Percentiles rank a stretch among this genome's conserved stretches.
Evolutionary conservation across 2,888 invertebrate species (phyloP).

Genomic region (Serrognathus titanus): DNA sequence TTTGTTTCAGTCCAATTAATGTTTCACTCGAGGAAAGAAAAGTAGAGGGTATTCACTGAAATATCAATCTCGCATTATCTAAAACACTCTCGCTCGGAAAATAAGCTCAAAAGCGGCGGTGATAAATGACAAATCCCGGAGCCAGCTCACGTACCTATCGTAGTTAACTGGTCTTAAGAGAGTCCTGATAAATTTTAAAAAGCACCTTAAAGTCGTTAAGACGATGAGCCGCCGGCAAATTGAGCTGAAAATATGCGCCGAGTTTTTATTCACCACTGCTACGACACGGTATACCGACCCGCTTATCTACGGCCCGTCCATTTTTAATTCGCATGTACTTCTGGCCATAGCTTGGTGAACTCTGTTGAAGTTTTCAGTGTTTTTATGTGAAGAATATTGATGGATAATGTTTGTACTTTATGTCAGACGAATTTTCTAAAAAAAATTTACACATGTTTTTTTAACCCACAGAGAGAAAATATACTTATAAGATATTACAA

Average conservation of each 20-base stretch:
- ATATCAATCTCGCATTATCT: constrained; percentile 37
- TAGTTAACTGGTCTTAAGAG: constrained; percentile 39
- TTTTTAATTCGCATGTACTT: constrained; percentile 26
- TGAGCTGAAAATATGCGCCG: constrained; percentile 47
- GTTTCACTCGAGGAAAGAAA: neutral
- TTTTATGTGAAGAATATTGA: neutral
- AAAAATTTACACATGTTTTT: too few relatives aligned
- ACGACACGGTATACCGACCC: constrained; percentile 37
- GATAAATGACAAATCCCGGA: constrained; percentile 31
- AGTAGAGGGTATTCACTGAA: constrained; percentile 23
- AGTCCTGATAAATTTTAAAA: constrained; percentile 46
- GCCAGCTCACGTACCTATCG: constrained; percentile 39
- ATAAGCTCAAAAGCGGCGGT: constrained; percentile 15
- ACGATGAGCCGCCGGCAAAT: constrained; percentile 46
- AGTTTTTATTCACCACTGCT: constrained; percentile 25
- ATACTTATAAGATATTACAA: too few relatives aligned
- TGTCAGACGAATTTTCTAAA: too few relatives aligned
- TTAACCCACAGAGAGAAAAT: too few relatives aligned
- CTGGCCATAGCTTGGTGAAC: neutral
- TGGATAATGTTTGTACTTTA: neutral
- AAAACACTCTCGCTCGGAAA: constrained; percentile 18
- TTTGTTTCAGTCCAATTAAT: too few relatives aligned
- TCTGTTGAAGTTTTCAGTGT: too few relatives aligned
- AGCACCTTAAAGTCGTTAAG: constrained; percentile 47
- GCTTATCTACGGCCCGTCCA: constrained; percentile 32